Percentiles rank a stretch among this genome's conserved stretches.
Conservation (phyloP, 2,113 vertebrate genomes). For the Limanda limanda region DNA sequence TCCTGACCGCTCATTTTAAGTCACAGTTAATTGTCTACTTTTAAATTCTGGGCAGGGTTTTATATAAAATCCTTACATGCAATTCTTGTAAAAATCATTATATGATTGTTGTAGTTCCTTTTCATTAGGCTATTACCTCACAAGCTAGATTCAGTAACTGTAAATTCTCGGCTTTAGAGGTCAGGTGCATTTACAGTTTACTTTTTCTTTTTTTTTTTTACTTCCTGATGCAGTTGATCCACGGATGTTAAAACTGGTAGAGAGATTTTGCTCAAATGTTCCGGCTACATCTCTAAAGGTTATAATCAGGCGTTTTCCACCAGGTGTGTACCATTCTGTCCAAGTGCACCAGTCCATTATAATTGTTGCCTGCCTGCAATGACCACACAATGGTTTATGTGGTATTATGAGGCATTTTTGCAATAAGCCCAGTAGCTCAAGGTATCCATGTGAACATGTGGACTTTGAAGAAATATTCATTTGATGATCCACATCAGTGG, state of each 20-base stretch:
- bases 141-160: neutral
- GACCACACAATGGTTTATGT: slow-evolving; percentile 24
- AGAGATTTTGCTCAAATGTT: slow-evolving; percentile 54
- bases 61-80: neutral
- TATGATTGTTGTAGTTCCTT: slow-evolving; percentile 8
- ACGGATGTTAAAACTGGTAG: slow-evolving; percentile 17
- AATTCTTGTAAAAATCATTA: slow-evolving; percentile 4
- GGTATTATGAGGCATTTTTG: slow-evolving; percentile 27
- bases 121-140: slow-evolving; percentile 2
- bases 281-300: slow-evolving; percentile 42
- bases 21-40: too few relatives aligned
- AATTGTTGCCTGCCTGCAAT: slow-evolving; percentile 36
- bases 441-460: neutral
- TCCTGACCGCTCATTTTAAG: too few relatives aligned
- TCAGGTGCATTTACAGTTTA: slow-evolving; percentile 35
- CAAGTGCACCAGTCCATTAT: slow-evolving; percentile 35
- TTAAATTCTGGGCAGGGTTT: too few relatives aligned
- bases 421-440: slow-evolving; percentile 10
- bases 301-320: slow-evolving; percentile 40
- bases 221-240: slow-evolving; percentile 40
- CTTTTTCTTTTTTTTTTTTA: slow-evolving; percentile 37
- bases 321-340: slow-evolving; percentile 40
- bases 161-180: slow-evolving; percentile 12
- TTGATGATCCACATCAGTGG: neutral
- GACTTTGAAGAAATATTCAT: neutral